A percentile compares a stretch with the other conserved stretches of the same genome.
These are phyloP conservation scores for Epizoanthus fatuus DNA, from an alignment of 92 coral and sea anemone genomes.

Conservation along the genomic window DNA sequence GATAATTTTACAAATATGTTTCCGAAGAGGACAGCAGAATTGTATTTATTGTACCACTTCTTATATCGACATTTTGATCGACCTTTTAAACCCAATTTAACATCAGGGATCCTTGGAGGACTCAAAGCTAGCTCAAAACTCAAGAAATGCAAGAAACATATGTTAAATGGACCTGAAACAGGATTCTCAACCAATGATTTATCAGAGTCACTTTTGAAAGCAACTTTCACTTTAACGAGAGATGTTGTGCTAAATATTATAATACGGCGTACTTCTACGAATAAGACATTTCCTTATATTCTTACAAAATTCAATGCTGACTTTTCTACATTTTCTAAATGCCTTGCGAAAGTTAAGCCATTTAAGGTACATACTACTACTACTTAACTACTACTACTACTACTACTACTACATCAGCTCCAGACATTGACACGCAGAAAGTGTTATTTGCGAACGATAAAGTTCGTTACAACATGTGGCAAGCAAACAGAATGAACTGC, in stretches of 20 bases:
- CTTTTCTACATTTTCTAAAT: neutral
- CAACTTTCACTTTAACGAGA: neutral
- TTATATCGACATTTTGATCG: neutral
- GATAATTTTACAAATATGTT: neutral
- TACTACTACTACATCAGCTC: too few species aligned
- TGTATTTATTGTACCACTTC: conserved; percentile 3
- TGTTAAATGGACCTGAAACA: too few species aligned
- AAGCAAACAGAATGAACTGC: neutral
- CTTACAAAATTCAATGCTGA: neutral
- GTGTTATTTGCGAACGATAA: neutral
- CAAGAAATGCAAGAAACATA: too few species aligned
- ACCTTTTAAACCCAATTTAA: conserved; percentile 12
- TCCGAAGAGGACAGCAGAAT: conserved; percentile 5
- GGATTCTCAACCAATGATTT: too few species aligned
- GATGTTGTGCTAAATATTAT: neutral
- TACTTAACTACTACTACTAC: too few species aligned
- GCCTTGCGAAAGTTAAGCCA: neutral
- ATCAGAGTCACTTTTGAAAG: too few species aligned
- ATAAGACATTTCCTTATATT: neutral
- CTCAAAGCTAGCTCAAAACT: too few species aligned
- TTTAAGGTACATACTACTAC: too few species aligned
- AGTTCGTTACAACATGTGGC: neutral
- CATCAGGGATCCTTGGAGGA: neutral
- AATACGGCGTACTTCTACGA: neutral
- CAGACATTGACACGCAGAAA: neutral